phyloP scores from a whole-genome alignment of 1,140 invertebrate species.

The Andrena cerasifolii region DNA sequence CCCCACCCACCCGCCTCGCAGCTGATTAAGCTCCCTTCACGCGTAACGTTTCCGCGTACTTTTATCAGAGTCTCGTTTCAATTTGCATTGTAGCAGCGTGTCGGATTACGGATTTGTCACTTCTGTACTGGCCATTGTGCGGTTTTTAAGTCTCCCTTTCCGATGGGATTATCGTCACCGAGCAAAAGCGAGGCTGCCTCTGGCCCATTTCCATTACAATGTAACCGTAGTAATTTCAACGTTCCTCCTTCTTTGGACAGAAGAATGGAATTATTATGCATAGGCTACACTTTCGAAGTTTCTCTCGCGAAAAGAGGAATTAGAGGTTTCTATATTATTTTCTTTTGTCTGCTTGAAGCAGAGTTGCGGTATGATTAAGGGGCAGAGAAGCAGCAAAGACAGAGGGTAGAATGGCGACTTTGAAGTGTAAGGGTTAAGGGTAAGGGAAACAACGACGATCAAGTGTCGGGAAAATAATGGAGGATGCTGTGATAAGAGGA shows the following conservation, averaged over 20 bases:
- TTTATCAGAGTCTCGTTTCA: constrained; percentile 22
- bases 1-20: constrained; percentile 18
- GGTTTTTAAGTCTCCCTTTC: constrained; percentile 9
- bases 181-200: neutral
- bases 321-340: no score
- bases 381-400: no score
- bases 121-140: constrained; percentile 6
- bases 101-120: constrained; percentile 37
- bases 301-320: no score
- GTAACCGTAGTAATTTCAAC: neutral
- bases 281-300: no score
- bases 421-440: neutral
- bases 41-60: constrained; percentile 27
- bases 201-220: neutral
- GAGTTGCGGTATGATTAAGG: no score
- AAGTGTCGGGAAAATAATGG: neutral
- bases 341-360: no score
- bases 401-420: neutral
- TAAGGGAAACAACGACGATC: neutral
- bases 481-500: neutral
- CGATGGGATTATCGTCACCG: neutral
- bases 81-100: constrained; percentile 19
- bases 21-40: constrained; percentile 39
- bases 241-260: no score
- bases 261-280: no score